Evolutionary conservation across 1,140 invertebrate species (phyloP), one percentile per base, ranked within the genome.

Genomic region (Leptinotarsa texana): DNA sequence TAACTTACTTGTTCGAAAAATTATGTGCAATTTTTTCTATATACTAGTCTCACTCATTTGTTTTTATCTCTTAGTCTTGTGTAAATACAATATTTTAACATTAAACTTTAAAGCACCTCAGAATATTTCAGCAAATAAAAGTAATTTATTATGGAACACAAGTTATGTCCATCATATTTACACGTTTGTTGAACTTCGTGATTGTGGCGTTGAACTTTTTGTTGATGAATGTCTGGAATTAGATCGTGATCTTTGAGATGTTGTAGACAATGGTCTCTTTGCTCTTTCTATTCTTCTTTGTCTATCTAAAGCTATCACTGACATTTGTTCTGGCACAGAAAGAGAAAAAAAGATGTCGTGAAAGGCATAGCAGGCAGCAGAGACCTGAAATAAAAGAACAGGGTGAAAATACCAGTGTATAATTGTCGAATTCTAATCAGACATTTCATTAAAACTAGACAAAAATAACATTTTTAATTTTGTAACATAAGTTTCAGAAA

Each of bases 321-420:
- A 85, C 88, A 91, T 91, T 72, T 89, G 87, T 80, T 91, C 90
- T 42, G 80, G 77, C 18, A 85, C 84, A 57, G 84, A 79, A 77
- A 86, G 86, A 74, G 80, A 75, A 17, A 89, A 87, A 78, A 92
- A 91, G n/a, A 89, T 89, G 75, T 90, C 86, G 82, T 91, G 89
- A 3, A 91, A 86, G 3, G 88, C 84, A 79, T 89, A 89, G 77
- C 89, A 90, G 24, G 90, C 90, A 0, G 90, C 89, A 33, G 89
- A 89, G 27, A 91, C 87, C 90, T 91, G 76, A 33, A 65, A n/a
- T 18, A 5, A 11, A 72, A 63, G 8, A 72, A 33, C 33, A 33
- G 33, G 33, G 8, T 42, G 33, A 42, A 42, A 42, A 42, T 42
- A 42, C 33, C 33, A 11, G 8, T 42, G 8, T 42, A 42, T 42